Conservation (phyloP, 2,113 vertebrate species). For the Genyomyrus donnyi region DNA sequence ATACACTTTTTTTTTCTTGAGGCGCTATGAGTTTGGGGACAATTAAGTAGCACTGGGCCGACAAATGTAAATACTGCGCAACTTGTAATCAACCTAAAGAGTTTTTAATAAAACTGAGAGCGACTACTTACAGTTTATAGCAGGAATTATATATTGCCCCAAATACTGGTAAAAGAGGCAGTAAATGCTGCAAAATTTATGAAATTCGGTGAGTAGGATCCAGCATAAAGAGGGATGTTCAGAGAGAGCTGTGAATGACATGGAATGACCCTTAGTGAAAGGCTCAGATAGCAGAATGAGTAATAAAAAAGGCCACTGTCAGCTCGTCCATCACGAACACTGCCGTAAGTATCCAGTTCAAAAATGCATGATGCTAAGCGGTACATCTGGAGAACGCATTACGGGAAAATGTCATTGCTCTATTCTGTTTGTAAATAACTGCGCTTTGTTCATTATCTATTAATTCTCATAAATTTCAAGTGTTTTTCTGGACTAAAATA, state of each 20-base stretch:
- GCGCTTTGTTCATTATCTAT: background rate
- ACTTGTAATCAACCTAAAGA: background rate
- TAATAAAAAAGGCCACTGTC: background rate
- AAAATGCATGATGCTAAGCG: background rate
- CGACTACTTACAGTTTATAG: background rate
- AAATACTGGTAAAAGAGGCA: background rate
- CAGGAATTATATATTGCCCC: background rate
- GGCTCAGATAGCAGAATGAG: background rate
- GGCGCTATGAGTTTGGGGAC: conserved; percentile 14
- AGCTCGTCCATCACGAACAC: background rate
- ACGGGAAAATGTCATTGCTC: background rate
- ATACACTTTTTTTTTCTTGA: conserved; percentile 22
- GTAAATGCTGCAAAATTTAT: background rate
- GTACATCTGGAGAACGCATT: background rate
- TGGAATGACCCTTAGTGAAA: background rate
- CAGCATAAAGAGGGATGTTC: background rate
- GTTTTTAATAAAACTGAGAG: background rate
- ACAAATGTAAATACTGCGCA: background rate
- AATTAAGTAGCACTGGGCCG: background rate
- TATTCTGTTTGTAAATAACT: background rate
- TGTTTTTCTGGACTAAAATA: background rate
- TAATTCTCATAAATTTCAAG: background rate
- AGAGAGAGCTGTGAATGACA: background rate
- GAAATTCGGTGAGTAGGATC: background rate
- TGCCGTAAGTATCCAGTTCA: background rate